phyloP scores from a whole-genome alignment of 2,113 vertebrate genomes.

The Dicerorhinus sumatrensis region DNA sequence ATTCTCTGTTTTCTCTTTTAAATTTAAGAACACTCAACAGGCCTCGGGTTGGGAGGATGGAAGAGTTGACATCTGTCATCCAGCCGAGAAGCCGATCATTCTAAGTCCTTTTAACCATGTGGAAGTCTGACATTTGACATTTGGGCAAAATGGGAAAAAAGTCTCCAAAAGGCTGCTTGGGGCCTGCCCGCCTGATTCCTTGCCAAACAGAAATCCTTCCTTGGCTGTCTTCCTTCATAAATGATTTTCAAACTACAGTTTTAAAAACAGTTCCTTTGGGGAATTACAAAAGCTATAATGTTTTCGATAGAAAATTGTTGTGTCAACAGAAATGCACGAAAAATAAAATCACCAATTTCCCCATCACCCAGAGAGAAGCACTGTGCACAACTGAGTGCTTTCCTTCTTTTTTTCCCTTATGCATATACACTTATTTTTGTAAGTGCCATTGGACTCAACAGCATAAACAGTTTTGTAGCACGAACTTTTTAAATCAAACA shows the following conservation, averaged over 20 bases:
- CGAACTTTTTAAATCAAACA: neutral
- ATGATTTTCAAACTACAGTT: slow-evolving; percentile 53
- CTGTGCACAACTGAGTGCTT: neutral
- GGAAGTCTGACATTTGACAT: slow-evolving; percentile 58
- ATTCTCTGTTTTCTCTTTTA: slow-evolving; percentile 29
- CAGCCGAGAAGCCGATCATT: neutral
- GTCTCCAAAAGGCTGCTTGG: neutral
- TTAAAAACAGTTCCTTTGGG: slow-evolving; percentile 52
- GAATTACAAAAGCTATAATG: slow-evolving; percentile 42
- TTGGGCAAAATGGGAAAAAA: neutral
- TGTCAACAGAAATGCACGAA: slow-evolving; percentile 64
- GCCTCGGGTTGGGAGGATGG: slow-evolving; percentile 35
- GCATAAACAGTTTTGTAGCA: neutral
- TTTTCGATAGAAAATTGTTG: slow-evolving; percentile 43
- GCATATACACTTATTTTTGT: neutral
- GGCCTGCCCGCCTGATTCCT: neutral
- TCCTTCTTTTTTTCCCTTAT: neutral
- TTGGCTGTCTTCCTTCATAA: neutral
- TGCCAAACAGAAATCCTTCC: neutral
- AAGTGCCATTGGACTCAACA: neutral
- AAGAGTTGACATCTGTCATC: slow-evolving; percentile 55
- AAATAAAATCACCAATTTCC: slow-evolving; percentile 48
- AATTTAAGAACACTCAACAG: neutral
- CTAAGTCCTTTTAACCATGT: slow-evolving; percentile 67
- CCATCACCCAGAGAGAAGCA: neutral